Conservation (phyloP, 2,888 invertebrate genomes). For the Drosophila sordidula region DNA sequence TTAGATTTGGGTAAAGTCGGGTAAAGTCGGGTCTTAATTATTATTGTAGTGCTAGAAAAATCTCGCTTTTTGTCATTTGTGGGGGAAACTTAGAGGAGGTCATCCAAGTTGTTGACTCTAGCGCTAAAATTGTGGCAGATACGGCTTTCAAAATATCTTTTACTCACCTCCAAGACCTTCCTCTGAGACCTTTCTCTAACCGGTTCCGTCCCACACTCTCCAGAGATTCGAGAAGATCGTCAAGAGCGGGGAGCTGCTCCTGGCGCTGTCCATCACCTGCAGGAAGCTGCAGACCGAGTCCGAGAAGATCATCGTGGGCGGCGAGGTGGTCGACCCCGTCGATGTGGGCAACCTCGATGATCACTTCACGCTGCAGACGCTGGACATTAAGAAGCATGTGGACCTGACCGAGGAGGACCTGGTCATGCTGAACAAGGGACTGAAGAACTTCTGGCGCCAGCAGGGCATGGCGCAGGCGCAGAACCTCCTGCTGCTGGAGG, state of each 20-base stretch:
- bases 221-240: slow-evolving; percentile 76
- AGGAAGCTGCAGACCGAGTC: slow-evolving; percentile 82
- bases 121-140: too few relatives aligned
- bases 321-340: slow-evolving; percentile 48
- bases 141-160: too few relatives aligned
- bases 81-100: too few relatives aligned
- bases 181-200: too few relatives aligned
- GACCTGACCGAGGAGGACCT: slow-evolving; percentile 78
- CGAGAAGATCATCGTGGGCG: slow-evolving; percentile 79
- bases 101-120: too few relatives aligned
- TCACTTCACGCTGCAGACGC: slow-evolving; percentile 52
- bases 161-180: too few relatives aligned
- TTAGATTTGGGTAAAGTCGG: too few relatives aligned
- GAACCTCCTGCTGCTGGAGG: slow-evolving; percentile 70
- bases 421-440: slow-evolving; percentile 56
- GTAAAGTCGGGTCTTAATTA: too few relatives aligned
- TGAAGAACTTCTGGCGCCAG: slow-evolving; percentile 82
- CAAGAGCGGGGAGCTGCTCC: slow-evolving; percentile 77
- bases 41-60: too few relatives aligned
- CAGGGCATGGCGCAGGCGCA: slow-evolving; percentile 78
- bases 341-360: slow-evolving; percentile 37
- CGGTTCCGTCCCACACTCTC: too few relatives aligned
- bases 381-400: slow-evolving; percentile 71
- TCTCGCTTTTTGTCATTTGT: too few relatives aligned
- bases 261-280: slow-evolving; percentile 78